Evolutionary conservation across 1,140 invertebrate genomes (phyloP), one percentile per base, ranked within the genome.

Genomic region (Bombus ignitus): DNA sequence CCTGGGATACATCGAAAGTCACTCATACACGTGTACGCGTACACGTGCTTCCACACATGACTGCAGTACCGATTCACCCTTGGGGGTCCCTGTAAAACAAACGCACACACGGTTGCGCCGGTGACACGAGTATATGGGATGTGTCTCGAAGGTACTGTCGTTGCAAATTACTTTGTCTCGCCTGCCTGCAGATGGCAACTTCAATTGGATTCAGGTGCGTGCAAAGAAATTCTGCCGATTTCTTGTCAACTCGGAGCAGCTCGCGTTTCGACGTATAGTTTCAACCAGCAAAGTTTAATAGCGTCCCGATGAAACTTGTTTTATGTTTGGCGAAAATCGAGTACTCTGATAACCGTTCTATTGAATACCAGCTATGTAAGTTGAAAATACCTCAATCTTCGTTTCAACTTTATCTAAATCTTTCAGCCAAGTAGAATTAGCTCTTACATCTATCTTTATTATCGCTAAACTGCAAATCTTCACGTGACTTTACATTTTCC

Each of bases 141-240:
- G 53, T 62, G 25, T 53, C 65, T 66, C 47, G 72, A 47, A 86
- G 68, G 62, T 81, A 87, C 74, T 81, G 78, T 70, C 82, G 71
- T 70, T 83, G 75, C 71, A 88, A 88, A 90, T 90, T 90, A 90
- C 88, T 88, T 90, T 90, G 88, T 88, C 86, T 88, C 70, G 79
- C 42, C 59, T 84, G 81, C 71, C 89, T 84, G 66, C 28, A 65
- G 71, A 70, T 62, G 62, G 85, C 73, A 87, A 87, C 75, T 86
- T 83, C 42, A 72, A 62, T 71, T 79, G 35, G 68, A 70, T 53
- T 72, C 88, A 32, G 13, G 28, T 47, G 74, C 66, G 37, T 42
- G 66, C 42, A 71, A 86, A 77, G 70, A 86, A 82, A 47, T 85
- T 65, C n/a, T 25, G 73, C 18, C 44, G 42, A 83, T 76, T 66